Conservation (phyloP, 2,888 invertebrate species). For the Terebella lapidaria region DNA sequence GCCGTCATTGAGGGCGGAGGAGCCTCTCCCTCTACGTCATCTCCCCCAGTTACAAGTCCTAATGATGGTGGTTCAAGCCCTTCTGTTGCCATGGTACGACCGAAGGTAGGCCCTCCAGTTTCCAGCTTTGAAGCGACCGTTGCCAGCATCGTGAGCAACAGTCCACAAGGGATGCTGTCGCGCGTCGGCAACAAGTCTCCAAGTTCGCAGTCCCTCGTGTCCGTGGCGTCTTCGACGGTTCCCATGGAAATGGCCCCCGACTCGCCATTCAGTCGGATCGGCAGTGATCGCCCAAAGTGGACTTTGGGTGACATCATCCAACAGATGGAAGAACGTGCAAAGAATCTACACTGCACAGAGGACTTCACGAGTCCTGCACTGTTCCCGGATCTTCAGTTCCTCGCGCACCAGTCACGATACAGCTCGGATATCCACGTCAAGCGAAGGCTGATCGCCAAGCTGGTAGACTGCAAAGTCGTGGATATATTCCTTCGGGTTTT, state of each 20-base stretch:
- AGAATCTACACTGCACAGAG: conserved; percentile 3
- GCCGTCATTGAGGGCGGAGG: background rate
- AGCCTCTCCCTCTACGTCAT: background rate
- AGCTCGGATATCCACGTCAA: conserved; percentile 17
- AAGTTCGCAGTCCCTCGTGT: background rate
- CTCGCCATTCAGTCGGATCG: background rate
- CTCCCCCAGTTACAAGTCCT: background rate
- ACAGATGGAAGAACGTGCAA: conserved; percentile 14
- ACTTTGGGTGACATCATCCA: conserved; percentile 20
- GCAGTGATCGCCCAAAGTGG: conserved; percentile 5
- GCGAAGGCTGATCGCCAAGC: conserved; percentile 14
- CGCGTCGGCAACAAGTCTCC: background rate
- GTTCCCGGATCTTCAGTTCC: conserved; percentile 17
- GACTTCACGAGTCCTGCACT: conserved; percentile 16
- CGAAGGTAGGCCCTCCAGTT: background rate
- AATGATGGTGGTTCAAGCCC: background rate
- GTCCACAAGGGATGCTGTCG: background rate
- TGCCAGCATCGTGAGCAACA: background rate
- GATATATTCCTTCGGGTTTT: conserved; percentile 19
- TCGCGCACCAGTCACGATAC: conserved; percentile 21
- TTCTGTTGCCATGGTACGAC: background rate
- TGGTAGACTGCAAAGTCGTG: conserved; percentile 16
- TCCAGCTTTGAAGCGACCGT: background rate
- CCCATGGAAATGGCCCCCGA: background rate
- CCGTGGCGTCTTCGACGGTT: background rate